Base-by-base conservation (phyloP, 2,888 invertebrate species). In the Oxytorus armatus region DNA sequence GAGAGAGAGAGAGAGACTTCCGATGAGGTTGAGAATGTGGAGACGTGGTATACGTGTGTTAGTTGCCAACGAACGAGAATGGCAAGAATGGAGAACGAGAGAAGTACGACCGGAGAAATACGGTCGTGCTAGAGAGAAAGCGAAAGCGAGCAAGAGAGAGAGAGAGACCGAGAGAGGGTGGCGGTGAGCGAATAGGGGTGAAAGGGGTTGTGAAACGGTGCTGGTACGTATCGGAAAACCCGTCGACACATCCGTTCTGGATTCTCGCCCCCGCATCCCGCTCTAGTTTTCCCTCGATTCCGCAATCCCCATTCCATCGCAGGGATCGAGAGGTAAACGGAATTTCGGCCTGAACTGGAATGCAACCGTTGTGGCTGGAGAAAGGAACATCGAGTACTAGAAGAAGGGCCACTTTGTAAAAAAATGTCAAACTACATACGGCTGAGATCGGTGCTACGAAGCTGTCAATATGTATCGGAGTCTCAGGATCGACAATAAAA, bases 211-310 rank as follows among this genome's bases (percentile, higher is more conserved):
- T 47, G 69, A 81, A 81, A 76, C 53, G 66, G 42, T 72, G 66
- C 39, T 72, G 70, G 73, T 81, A 75, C 83, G 76, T 84, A 83
- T 86, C 78, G 85, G 83, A 83, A 86, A 61, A 84, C 82, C 83
- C 83, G 69, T 76, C 78, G 77, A 72, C 79, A 77, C 76, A 81
- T 63, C 75, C 73, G 74, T 47, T 59, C 55, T 61, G 47, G 66
- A 49, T 77, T 63, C 68, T 72, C 83, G 77, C 82, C 79, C 68
- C 21, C 55, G 49, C 53, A 23, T 49, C 23, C 53, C 57, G 53
- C 42, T 76, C 51, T 29, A 36, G 44, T 66, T 44, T 21, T 47
- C 44, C 33, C 23, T 0, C 51, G 29, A 51, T 51, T 7, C 42
- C 10, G 21, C 18, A 16, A 49, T 51, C 18, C 33, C 14, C 18